phyloP scores from a whole-genome alignment of 2,888 invertebrate species.

The Gastrophysa polygoni region DNA sequence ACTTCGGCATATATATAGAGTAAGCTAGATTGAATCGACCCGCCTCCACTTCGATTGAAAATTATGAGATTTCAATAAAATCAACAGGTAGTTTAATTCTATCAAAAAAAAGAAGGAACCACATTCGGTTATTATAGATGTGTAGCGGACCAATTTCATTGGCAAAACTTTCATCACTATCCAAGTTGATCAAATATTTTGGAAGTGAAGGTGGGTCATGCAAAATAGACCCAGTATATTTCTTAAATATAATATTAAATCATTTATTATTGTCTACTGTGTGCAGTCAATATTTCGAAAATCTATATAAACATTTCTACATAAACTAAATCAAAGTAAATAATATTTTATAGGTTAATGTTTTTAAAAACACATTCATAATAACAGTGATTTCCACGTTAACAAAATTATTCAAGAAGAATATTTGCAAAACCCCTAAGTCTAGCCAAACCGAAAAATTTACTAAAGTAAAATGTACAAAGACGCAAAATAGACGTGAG shows the following conservation, averaged over 20 bases:
- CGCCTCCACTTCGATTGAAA: not conserved
- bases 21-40: not conserved
- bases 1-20: constrained; percentile 30
- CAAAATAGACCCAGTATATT: too few species aligned
- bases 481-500: constrained; percentile 38
- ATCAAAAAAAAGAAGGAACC: too few species aligned
- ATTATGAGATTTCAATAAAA: too few species aligned
- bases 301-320: constrained; percentile 44
- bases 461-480: constrained; percentile 22
- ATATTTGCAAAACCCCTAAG: constrained; percentile 55
- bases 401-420: constrained; percentile 43
- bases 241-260: constrained; percentile 31
- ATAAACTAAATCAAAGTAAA: constrained; percentile 37
- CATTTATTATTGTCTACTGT: constrained; percentile 53
- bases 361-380: constrained; percentile 45
- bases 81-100: too few species aligned
- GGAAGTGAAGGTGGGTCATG: too few species aligned
- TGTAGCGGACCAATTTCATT: too few species aligned
- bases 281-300: constrained; percentile 54
- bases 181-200: too few species aligned
- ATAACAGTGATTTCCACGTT: constrained; percentile 49
- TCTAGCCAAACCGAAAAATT: constrained; percentile 52
- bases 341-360: constrained; percentile 31
- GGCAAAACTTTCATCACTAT: too few species aligned
- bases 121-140: too few species aligned